Conservation (phyloP, 1,140 invertebrate genomes). For the Orussus abietinus region DNA sequence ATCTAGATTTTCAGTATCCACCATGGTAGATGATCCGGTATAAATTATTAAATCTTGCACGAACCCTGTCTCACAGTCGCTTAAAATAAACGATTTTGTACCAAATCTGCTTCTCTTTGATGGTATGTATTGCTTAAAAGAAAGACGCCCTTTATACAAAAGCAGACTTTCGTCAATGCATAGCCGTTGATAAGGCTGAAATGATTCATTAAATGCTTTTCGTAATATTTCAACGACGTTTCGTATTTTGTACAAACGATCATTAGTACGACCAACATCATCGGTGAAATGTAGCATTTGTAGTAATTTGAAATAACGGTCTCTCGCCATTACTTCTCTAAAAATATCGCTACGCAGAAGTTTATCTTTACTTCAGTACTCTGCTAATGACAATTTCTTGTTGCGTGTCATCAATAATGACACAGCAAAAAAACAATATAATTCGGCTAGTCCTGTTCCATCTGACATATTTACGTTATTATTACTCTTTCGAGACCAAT, state of each 20-base stretch:
- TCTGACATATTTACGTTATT: no score
- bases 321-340: conserved; percentile 10
- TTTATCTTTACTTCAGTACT: background rate
- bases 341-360: conserved; percentile 11
- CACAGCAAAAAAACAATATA: no score
- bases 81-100: conserved; percentile 28
- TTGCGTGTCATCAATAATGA: no score
- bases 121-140: no score
- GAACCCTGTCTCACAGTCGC: conserved; percentile 28
- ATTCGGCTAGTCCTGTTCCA: no score
- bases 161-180: no score
- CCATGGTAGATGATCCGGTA: conserved; percentile 19
- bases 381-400: conserved; percentile 3
- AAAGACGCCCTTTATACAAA: no score
- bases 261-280: conserved; percentile 6
- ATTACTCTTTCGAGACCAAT: no score
- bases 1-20: conserved; percentile 7
- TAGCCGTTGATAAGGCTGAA: conserved; percentile 20
- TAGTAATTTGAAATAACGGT: conserved; percentile 8
- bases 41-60: conserved; percentile 32
- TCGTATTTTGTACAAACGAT: conserved; percentile 6
- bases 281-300: conserved; percentile 20
- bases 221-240: conserved; percentile 12
- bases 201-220: conserved; percentile 11
- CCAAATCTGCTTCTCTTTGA: conserved; percentile 31